Base-by-base conservation (phyloP, 2,888 invertebrate genomes). In the Trissolcus brochymenae region DNA sequence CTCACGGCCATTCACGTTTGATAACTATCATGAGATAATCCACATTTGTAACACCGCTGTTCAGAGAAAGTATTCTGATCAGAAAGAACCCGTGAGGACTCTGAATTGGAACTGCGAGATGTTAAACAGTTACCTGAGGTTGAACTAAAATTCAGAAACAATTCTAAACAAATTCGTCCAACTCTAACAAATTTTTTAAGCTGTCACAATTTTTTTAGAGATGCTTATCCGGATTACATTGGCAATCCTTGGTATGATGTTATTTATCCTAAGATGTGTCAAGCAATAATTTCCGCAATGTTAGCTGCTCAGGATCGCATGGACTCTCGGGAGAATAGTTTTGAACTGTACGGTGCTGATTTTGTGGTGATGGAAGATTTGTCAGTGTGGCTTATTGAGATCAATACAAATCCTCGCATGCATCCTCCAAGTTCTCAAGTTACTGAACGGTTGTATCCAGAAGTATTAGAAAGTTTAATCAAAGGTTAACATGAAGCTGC, bases 321-420 rank as follows among this genome's bases (percentile, higher is more conserved):
- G 81, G 91, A 93, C 43, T 89, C 92, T 17, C 90, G 93, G 76
- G 92, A 92, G 83, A 95, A 95, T 84, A 93, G 94, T 68, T 98
- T 97, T 89, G 97, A 98, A 88, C 67, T 86, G 9, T 97, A 96
- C 86, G 98, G 97, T 6, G 97, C 97, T 62, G 98, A 98, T 90
- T 98, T 98, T 87, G 94, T 98, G 91, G 88, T 98, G 43, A 94
- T 95, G 70, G 94, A 96, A 84, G 94, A 95, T 83, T 95, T 93
- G 82, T 92, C 93, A 77, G 96, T 97, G 0, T 97, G 96, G 94
- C 90, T 98, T 76, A 95, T 98, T 82, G 98, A 98, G 91, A 96
- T 98, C 80, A 98, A 98, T 90, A 95, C 95, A 1, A 94, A 94
- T 85, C 97, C 97, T 0, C 94, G 96, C 88, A 92, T 98, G 89